phyloP scores from a whole-genome alignment of 2,888 invertebrate species.

The Macrophya alboannulata region DNA sequence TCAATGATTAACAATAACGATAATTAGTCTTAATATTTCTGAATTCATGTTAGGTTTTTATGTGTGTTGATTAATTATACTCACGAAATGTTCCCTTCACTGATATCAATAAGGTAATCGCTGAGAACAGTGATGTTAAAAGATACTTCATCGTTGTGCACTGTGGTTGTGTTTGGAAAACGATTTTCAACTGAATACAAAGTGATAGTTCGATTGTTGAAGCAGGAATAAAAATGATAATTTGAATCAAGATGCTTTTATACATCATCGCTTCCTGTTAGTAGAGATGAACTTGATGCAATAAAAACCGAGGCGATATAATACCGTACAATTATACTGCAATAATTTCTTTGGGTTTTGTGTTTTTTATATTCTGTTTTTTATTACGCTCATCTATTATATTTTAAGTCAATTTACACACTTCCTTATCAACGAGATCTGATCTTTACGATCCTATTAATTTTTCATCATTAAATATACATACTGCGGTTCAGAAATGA shows the following conservation, averaged over 20 bases:
- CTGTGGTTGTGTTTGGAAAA: not conserved
- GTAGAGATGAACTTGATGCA: not conserved
- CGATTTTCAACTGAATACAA: not conserved
- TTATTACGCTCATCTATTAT: not conserved
- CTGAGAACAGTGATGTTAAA: not conserved
- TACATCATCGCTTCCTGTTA: not conserved
- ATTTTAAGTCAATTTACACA: not conserved
- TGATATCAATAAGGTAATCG: not conserved
- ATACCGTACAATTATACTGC: not conserved
- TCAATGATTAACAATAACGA: not conserved
- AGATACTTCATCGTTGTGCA: not conserved
- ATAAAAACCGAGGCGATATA: not conserved
- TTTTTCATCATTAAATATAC: not conserved
- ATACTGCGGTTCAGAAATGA: not conserved
- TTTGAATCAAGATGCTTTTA: not conserved
- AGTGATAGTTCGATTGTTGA: not conserved
- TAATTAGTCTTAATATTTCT: not conserved
- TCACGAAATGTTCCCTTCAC: conserved; percentile 22
- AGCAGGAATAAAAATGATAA: not conserved
- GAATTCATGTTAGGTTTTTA: not conserved
- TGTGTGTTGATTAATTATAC: not conserved
- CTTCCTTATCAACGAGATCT: not conserved
- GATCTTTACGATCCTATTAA: not conserved
- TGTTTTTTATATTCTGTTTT: not conserved
- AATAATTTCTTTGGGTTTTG: not conserved